Percentiles rank a stretch among this genome's conserved stretches.
Conservation (phyloP, 2,888 invertebrate genomes). For the Chrysolina americana region DNA sequence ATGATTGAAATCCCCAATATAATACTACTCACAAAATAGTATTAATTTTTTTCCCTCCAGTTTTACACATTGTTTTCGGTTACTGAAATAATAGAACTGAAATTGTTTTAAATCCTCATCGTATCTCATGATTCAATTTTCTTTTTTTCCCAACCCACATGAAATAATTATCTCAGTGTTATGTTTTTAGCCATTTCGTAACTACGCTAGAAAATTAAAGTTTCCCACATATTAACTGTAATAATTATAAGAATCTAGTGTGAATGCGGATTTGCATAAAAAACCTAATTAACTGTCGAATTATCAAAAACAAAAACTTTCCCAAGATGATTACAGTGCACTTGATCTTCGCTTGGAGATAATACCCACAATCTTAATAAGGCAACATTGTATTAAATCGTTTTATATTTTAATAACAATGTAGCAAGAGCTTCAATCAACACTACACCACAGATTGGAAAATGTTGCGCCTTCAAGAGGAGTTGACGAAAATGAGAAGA, state of each 20-base stretch:
- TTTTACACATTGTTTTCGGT: too few relatives aligned
- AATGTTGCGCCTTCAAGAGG: too few relatives aligned
- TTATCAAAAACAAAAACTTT: slow-evolving; percentile 7
- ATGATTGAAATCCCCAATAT: too few relatives aligned
- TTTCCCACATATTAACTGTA: background rate
- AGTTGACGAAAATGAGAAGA: background rate
- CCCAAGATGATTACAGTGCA: background rate
- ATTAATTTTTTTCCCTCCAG: too few relatives aligned
- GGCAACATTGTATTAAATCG: background rate
- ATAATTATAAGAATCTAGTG: background rate
- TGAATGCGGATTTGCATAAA: background rate
- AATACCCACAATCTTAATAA: background rate
- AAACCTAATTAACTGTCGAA: background rate
- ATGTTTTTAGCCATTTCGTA: too few relatives aligned
- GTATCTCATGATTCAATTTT: too few relatives aligned
- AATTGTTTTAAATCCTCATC: too few relatives aligned
- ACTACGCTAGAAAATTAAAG: background rate
- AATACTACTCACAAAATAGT: too few relatives aligned
- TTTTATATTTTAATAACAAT: background rate
- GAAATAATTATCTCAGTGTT: too few relatives aligned
- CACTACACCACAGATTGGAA: background rate
- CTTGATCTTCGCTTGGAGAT: background rate
- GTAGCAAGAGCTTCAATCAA: background rate
- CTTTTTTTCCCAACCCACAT: too few relatives aligned
- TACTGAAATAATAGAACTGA: too few relatives aligned